Evolutionary conservation across 2,888 invertebrate species (phyloP).

Genomic region (Sicus ferrugineus): DNA sequence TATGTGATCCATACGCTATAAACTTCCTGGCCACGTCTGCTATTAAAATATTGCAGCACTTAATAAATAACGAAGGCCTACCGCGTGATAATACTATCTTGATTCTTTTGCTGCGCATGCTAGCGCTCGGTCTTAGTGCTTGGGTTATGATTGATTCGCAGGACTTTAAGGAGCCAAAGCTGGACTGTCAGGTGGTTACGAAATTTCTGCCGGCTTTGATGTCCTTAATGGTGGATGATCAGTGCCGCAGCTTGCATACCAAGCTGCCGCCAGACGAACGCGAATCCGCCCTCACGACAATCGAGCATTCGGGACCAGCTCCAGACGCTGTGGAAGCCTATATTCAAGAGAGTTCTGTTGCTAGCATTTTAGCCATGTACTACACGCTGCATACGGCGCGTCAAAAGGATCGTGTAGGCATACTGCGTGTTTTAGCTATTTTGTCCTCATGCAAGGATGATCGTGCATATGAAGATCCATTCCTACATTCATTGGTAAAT

Average conservation of each 20-base stretch:
- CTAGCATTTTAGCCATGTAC: constrained; percentile 93
- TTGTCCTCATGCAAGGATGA: constrained; percentile 91
- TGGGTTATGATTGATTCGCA: constrained; percentile 98
- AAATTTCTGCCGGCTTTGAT: constrained; percentile 93
- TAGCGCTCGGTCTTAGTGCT: constrained; percentile 90
- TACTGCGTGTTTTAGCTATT: constrained; percentile 87
- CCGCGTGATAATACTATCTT: constrained; percentile 92
- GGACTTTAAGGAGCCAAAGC: constrained; percentile 93
- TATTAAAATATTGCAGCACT: constrained; percentile 87
- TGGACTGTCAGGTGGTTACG: constrained; percentile 91
- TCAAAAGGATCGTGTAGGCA: constrained; percentile 79
- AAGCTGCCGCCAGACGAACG: constrained; percentile 92
- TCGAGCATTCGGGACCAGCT: constrained; percentile 92
- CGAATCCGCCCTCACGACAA: constrained; percentile 90
- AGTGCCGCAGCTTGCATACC: constrained; percentile 81
- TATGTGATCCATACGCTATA: constrained; percentile 96
- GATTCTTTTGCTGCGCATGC: constrained; percentile 87
- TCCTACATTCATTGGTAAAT: constrained; percentile 86
- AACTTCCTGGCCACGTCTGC: constrained; percentile 93
- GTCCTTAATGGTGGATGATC: constrained; percentile 91
- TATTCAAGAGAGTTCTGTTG: constrained; percentile 88
- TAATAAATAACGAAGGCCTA: constrained; percentile 87
- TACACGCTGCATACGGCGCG: constrained; percentile 90
- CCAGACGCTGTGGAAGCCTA: constrained; percentile 94
- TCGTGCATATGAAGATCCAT: constrained; percentile 93